A percentile compares a stretch with the other conserved stretches of the same genome.
Conservation (phyloP, 2,113 vertebrate genomes). For the Numenius arquata region DNA sequence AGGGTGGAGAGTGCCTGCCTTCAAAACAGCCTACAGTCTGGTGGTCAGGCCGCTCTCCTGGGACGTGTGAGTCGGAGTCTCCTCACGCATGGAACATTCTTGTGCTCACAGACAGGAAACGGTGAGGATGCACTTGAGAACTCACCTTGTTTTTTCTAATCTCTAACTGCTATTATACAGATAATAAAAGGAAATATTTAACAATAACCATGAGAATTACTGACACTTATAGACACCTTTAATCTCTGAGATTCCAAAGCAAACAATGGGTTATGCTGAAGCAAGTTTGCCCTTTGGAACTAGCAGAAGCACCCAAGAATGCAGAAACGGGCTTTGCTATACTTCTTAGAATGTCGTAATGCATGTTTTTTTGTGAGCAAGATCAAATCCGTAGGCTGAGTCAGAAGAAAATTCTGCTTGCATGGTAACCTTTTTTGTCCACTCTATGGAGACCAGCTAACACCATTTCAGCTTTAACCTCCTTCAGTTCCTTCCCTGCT, state of each 20-base stretch:
- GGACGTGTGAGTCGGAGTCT: slow-evolving; percentile 12
- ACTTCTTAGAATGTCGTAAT: slow-evolving; percentile 11
- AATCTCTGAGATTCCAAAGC: slow-evolving; percentile 33
- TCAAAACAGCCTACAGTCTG: slow-evolving; percentile 53
- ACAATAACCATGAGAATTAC: slow-evolving; percentile 55
- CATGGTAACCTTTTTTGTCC: neutral
- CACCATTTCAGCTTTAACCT: neutral
- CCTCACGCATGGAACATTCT: slow-evolving; percentile 55
- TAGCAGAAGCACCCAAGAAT: slow-evolving; percentile 3
- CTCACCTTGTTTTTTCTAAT: slow-evolving; percentile 32
- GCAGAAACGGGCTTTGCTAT: slow-evolving; percentile 3
- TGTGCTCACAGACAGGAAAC: slow-evolving; percentile 51
- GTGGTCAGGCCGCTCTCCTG: slow-evolving; percentile 31
- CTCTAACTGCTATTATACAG: slow-evolving; percentile 24
- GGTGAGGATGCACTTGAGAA: slow-evolving; percentile 24
- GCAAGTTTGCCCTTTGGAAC: slow-evolving; percentile 5
- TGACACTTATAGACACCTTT: slow-evolving; percentile 26
- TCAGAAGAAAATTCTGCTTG: slow-evolving; percentile 30
- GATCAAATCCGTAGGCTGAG: neutral
- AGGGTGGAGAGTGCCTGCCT: slow-evolving; percentile 59
- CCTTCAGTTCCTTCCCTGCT: neutral
- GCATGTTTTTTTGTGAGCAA: neutral
- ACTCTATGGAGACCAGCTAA: neutral
- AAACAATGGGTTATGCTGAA: slow-evolving; percentile 43
- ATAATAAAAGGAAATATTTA: slow-evolving; percentile 64